Base-by-base conservation (phyloP, 2,888 invertebrate species). In the Netelia fuscicornis region DNA sequence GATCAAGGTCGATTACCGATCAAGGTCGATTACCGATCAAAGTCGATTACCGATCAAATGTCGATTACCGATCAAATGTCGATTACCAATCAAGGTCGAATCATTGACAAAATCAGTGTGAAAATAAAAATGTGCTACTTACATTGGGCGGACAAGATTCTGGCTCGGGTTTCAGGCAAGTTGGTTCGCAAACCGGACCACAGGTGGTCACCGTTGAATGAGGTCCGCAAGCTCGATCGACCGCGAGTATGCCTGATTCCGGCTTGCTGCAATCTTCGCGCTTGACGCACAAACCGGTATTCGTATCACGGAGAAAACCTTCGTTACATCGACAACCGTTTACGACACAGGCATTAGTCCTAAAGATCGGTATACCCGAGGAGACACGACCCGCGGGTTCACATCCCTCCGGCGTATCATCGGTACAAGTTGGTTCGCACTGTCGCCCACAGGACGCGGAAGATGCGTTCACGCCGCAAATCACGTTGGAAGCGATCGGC, bases 321-420 rank as follows among this genome's bases (percentile, higher is more conserved):
- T 11, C 23, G 8, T 25, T n/a, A 23, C 74, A 74, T 62, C 25
- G 74, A 60, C 74, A 74, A 20, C 44, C 60, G 23, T 74, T 44
- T 20, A 48, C 0, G 11, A 42, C 23, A 25, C 74, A 74, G 5
- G 1, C 13, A 48, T 48, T 10, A 1, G 48, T 13, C 30, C 11
- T 48, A 2, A 48, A 48, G 10, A 48, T 0, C 11, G 13, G 13
- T 13, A 58, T 17, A 5, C 20, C 30, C 30, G 5, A 3, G 0
- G 0, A 30, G 5, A 0, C 5, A 10, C 8, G 2, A 17, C 58
- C 17, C 0, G 17, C 58, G 9, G 17, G 1, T 2, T 23, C 5
- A 17, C 58, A 58, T 9, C n/a, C 17, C 17, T 58, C 2, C 20
- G 58, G 23, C 9, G 20, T 9, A 6, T 6, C 23, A 20, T 20